phyloP scores from a whole-genome alignment of 2,797 vertebrate genomes.

The Nyctalus aviator region DNA sequence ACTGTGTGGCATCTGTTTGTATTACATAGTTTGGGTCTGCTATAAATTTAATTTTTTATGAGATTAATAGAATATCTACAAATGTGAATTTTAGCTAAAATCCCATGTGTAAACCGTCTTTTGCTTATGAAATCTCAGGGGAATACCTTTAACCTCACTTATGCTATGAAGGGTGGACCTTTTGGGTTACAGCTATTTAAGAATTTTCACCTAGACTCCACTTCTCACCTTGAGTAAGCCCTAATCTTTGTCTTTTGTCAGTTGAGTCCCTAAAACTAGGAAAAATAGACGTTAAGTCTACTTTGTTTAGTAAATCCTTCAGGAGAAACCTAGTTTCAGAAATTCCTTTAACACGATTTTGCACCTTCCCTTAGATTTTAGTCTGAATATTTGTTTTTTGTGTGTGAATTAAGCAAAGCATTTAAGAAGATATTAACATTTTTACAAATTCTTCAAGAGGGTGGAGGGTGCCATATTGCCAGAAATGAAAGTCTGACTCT shows the following conservation, averaged over 20 bases:
- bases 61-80: not conserved
- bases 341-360: not conserved
- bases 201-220: not conserved
- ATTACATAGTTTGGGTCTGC: not conserved
- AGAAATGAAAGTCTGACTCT: not conserved
- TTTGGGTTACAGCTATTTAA: not conserved
- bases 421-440: not conserved
- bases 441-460: slow-evolving; percentile 16
- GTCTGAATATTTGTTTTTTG: not conserved
- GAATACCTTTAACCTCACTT: slow-evolving; percentile 7
- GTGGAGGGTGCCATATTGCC: not conserved
- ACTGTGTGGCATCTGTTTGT: not conserved
- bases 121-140: not conserved
- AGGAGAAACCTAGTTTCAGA: not conserved
- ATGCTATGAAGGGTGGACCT: not conserved
- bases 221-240: not conserved
- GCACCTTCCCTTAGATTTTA: not conserved
- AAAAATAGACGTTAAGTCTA: not conserved
- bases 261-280: not conserved
- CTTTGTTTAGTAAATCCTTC: not conserved
- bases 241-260: not conserved
- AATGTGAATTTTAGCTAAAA: slow-evolving; percentile 21
- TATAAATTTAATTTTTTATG: not conserved
- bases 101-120: not conserved
- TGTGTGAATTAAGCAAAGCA: not conserved